phyloP scores from a whole-genome alignment of 1,140 invertebrate genomes.

The Samia ricini region DNA sequence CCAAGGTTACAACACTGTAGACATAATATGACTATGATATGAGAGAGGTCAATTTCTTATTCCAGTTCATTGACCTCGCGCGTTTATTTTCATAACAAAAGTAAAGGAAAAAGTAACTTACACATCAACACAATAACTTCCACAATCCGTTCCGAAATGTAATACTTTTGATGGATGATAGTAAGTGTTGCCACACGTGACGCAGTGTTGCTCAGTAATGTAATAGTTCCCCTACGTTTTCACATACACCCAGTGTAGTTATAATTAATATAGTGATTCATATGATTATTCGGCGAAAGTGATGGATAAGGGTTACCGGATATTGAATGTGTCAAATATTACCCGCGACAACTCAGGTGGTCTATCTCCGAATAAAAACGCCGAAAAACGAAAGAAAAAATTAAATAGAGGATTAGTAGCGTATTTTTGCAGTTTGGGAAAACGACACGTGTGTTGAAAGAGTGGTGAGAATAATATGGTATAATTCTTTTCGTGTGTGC shows the following conservation, averaged over 20 bases:
- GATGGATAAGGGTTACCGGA: background rate
- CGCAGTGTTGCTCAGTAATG: background rate
- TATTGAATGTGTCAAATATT: background rate
- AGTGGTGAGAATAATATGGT: no score
- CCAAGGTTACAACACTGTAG: background rate
- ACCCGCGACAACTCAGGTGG: no score
- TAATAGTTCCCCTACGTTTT: background rate
- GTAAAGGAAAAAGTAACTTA: background rate
- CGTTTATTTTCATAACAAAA: background rate
- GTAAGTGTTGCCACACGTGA: conserved; percentile 8
- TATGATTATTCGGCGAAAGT: background rate
- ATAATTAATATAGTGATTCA: background rate
- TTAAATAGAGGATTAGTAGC: no score
- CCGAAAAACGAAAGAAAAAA: no score
- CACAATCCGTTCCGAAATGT: conserved; percentile 5
- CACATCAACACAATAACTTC: conserved; percentile 8
- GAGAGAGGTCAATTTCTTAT: background rate
- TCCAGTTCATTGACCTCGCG: background rate
- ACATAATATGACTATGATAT: background rate
- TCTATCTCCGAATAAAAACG: no score
- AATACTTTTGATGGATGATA: conserved; percentile 13
- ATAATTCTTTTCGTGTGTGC: no score
- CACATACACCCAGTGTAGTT: background rate
- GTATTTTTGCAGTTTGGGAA: no score
- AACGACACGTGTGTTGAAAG: no score